Evolutionary conservation across 1,140 invertebrate species (phyloP), one percentile per base, ranked within the genome.

Genomic region (Campoletis sonorensis): DNA sequence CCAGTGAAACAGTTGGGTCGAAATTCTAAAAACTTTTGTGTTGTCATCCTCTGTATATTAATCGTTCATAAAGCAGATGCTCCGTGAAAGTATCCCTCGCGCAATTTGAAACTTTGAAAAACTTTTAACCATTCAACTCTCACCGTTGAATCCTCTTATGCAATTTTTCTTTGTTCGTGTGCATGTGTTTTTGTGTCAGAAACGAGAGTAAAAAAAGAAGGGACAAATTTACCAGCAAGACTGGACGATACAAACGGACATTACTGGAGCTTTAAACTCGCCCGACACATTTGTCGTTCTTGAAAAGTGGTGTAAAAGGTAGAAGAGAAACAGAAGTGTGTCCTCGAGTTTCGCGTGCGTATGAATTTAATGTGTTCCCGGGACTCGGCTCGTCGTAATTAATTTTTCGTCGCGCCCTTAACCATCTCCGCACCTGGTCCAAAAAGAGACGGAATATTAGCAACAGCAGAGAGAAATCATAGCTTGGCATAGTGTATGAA

Each of bases 371-470:
- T 70, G 70, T 49, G 70, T 54, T 75, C 49, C 26, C 49, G 72
- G 13, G 23, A 4, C 49, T 15, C 18, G 10, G 40, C 21, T 51
- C 72, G 72, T 75, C 33, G 58, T 58, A 78, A 78, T 78, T 67
- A 78, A 78, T 78, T 78, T 78, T 78, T 78, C 76, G 76, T 64
- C 76, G 76, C 54, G 76, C n/a, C n/a, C 67, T 78, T 78, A 67
- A 78, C 61, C 33, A 49, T 78, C 58, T 40, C 58, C 54, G n/a
- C n/a, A 67, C 58, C 76, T 64, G 76, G 58, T 18, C 33, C 58
- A 78, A 21, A 67, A 51, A 78, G n/a, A 54, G 18, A 7, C 18
- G n/a, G 51, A 18, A 21, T 4, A 21, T n/a, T 18, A 54, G 51
- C 0, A 11, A 54, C 18, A 4, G 49, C 13, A 73, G 71, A 18